Base-by-base conservation (phyloP, 1,140 invertebrate species). In the Kradibia gibbosae region DNA sequence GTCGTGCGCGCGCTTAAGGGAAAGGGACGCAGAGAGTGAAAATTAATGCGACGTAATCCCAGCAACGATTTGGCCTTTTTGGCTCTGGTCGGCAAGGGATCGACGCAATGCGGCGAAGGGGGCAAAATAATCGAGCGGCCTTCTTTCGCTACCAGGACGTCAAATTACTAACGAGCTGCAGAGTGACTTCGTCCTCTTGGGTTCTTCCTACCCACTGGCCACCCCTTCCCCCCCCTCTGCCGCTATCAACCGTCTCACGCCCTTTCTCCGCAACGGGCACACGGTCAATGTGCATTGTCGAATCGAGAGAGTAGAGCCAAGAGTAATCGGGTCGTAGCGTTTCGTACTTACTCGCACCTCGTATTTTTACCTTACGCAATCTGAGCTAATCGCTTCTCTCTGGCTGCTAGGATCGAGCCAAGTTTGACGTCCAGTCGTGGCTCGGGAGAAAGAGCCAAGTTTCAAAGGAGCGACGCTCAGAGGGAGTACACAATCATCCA, bases 81-180 rank as follows among this genome's bases (percentile, higher is more conserved):
- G n/a, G n/a, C n/a, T n/a, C n/a, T n/a, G n/a, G n/a, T n/a, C n/a
- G n/a, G n/a, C n/a, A 13, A 13, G 42, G 22, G 50, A 3, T 20
- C 10, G 50, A 53, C 50, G 50, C 50, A 53, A 17, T 45, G 50
- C 10, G 22, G 48, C 34, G 55, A 42, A 36, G 31, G 25, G 31
- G 22, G 25, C 4, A 22, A 15, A 65, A n/a, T 39, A 42, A 20
- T 11, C 25, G 62, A 2, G 72, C 48, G 25, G 60, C 28, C 17
- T 78, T 78, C 39, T 78, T 70, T 39, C 13, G 13, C 45, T 70
- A 15, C 57, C 55, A n/a, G n/a, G 65, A 71, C 62, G 67, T 71
- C 28, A 36, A 78, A 31, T 67, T 70, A 57, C 77, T 53, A 78
- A 78, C 62, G 76, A 78, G 76, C 77, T 36, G 34, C 50, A 3